Percentiles rank a stretch among this genome's conserved stretches.
Conservation (phyloP, 2,113 vertebrate genomes). For the Pampusana beccarii region DNA sequence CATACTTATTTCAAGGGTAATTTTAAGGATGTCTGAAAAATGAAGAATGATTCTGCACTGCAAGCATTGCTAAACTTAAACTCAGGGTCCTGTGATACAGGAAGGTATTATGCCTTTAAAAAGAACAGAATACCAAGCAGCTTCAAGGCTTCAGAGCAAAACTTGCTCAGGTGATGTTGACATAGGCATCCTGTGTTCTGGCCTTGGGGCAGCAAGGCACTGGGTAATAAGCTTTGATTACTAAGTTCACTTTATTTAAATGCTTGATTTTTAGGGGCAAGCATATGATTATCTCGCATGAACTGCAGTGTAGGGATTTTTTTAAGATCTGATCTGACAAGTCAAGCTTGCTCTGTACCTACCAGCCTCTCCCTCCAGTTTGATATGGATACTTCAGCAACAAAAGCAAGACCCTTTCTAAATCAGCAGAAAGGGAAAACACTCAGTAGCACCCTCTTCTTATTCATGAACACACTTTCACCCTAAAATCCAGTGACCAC, state of each 20-base stretch:
- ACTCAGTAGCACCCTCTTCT: not conserved
- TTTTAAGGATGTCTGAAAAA: not conserved
- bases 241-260: slow-evolving; percentile 38
- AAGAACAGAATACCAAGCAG: not conserved
- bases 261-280: slow-evolving; percentile 25
- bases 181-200: not conserved
- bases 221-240: slow-evolving; percentile 25
- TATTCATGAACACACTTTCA: not conserved
- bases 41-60: not conserved
- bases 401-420: not conserved
- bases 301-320: not conserved
- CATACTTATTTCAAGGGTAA: not conserved
- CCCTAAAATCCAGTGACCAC: not conserved
- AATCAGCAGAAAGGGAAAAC: not conserved
- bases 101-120: not conserved
- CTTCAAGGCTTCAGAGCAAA: not conserved
- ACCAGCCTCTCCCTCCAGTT: not conserved
- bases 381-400: not conserved
- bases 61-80: not conserved
- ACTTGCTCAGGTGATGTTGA: not conserved
- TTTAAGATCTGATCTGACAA: not conserved
- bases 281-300: slow-evolving; percentile 5
- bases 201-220: slow-evolving; percentile 14
- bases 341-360: not conserved
- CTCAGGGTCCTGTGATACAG: not conserved